phyloP scores from a whole-genome alignment of 2,888 invertebrate genomes.

The Pandemis heparana region DNA sequence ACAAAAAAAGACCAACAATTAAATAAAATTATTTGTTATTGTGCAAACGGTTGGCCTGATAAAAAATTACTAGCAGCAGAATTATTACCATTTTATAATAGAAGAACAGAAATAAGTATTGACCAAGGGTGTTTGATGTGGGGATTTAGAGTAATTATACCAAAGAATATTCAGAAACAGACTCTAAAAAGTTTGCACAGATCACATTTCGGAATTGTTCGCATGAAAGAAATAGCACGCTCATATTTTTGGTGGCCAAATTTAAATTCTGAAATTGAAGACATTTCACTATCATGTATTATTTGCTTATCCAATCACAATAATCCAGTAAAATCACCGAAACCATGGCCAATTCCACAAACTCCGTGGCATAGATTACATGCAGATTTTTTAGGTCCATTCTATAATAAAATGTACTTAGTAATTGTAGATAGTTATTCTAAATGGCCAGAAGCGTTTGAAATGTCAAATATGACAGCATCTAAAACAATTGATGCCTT shows the following conservation, averaged over 20 bases:
- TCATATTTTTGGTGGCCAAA: slow-evolving; percentile 18
- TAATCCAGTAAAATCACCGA: neutral
- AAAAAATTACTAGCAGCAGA: neutral
- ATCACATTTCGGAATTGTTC: slow-evolving; percentile 35
- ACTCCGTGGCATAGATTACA: neutral
- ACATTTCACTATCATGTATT: neutral
- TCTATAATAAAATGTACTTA: slow-evolving; percentile 1
- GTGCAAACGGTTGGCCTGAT: neutral
- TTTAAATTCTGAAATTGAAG: neutral
- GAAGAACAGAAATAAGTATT: neutral
- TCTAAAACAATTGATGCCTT: neutral
- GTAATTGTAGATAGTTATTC: neutral
- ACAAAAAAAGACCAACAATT: neutral
- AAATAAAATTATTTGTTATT: neutral
- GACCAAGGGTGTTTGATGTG: slow-evolving; percentile 12
- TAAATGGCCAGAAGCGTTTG: neutral
- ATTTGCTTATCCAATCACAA: neutral
- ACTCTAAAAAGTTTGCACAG: neutral
- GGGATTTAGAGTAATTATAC: neutral
- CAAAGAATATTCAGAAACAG: neutral
- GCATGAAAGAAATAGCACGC: slow-evolving; percentile 31
- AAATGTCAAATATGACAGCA: neutral
- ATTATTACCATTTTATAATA: neutral
- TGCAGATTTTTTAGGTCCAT: slow-evolving; percentile 3
- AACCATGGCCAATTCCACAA: neutral